phyloP scores from a whole-genome alignment of 2,113 vertebrate genomes.

The Salvelinus fontinalis region DNA sequence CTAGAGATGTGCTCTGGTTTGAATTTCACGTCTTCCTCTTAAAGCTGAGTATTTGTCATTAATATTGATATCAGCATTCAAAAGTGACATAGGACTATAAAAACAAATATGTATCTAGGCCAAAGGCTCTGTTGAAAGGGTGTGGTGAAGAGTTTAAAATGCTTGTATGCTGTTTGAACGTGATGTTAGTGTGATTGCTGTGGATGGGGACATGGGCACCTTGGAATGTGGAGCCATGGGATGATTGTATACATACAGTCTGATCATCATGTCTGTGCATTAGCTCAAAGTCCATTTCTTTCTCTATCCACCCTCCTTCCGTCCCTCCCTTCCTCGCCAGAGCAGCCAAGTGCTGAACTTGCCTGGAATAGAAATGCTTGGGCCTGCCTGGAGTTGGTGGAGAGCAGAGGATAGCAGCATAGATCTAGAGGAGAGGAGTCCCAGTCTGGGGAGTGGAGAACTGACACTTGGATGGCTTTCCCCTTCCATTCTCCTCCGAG shows the following conservation, averaged over 20 bases:
- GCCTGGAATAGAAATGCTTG: conserved; percentile 29
- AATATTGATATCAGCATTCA: not conserved
- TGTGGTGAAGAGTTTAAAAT: not conserved
- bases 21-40: not conserved
- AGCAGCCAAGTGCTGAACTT: conserved; percentile 15
- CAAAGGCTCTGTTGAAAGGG: not conserved
- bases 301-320: not conserved
- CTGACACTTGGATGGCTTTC: conserved; percentile 15
- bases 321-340: conserved; percentile 1
- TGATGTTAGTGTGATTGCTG: not conserved
- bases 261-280: not conserved
- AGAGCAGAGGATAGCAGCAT: conserved; percentile 7
- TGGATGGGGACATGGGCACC: not conserved
- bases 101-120: not conserved
- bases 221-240: too few relatives aligned
- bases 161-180: not conserved
- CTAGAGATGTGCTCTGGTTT: not conserved
- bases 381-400: not conserved
- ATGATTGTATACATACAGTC: not conserved
- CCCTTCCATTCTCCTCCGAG: not conserved
- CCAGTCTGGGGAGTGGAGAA: not conserved
- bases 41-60: not conserved
- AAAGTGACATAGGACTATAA: not conserved
- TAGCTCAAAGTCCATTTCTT: not conserved
- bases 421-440: conserved; percentile 18